Conservation (phyloP, 2,888 invertebrate genomes). For the Drosophila paucipuncta region DNA sequence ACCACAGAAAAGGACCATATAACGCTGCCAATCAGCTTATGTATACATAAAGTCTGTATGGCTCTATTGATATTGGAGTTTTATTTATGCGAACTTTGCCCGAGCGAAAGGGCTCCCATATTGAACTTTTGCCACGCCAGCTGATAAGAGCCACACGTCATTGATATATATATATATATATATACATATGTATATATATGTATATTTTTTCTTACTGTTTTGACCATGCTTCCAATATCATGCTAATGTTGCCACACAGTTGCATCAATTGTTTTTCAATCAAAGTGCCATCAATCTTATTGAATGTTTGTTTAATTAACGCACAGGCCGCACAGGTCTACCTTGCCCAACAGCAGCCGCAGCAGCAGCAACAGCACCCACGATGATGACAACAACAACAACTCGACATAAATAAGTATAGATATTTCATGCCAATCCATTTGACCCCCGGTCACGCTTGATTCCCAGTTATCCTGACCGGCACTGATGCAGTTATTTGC, state of each 20-base stretch:
- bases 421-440: constrained; percentile 64
- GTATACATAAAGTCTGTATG: constrained; percentile 49
- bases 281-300: constrained; percentile 84
- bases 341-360: constrained; percentile 35
- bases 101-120: constrained; percentile 33
- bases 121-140: constrained; percentile 69
- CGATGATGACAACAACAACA: constrained; percentile 22
- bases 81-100: constrained; percentile 73
- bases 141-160: constrained; percentile 69
- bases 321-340: constrained; percentile 64
- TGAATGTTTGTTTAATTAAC: constrained; percentile 78
- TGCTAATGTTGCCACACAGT: constrained; percentile 78
- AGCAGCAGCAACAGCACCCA: not conserved
- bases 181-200: not conserved
- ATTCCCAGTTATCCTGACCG: constrained; percentile 53
- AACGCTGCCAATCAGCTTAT: constrained; percentile 68
- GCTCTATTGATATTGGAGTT: constrained; percentile 67
- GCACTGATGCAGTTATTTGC: constrained; percentile 50
- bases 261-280: constrained; percentile 85
- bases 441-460: constrained; percentile 73
- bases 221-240: constrained; percentile 70
- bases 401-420: constrained; percentile 42
- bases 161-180: constrained; percentile 6
- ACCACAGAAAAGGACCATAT: constrained; percentile 58
- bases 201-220: constrained; percentile 22